phyloP scores from a whole-genome alignment of 2,888 invertebrate species.

The Taenaris catops region DNA sequence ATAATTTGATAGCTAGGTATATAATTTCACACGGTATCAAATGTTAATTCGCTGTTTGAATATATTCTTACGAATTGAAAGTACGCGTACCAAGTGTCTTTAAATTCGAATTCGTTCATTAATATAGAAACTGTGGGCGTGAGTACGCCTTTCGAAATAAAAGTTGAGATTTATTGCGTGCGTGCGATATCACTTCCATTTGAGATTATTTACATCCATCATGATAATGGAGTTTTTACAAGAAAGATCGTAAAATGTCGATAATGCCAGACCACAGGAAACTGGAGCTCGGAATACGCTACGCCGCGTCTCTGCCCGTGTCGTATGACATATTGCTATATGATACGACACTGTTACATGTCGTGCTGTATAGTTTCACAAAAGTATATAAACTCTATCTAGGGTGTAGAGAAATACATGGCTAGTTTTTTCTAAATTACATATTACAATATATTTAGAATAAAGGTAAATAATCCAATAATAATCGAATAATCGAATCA shows the following conservation, averaged over 20 bases:
- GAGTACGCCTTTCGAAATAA: slow-evolving; percentile 43
- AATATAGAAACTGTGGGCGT: background rate
- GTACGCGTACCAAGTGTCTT: no score
- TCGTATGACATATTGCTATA: slow-evolving; percentile 60
- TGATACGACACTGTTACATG: slow-evolving; percentile 56
- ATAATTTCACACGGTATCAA: no score
- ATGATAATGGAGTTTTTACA: slow-evolving; percentile 14
- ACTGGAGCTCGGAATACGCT: slow-evolving; percentile 36
- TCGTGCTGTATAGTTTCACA: slow-evolving; percentile 34
- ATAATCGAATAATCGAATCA: no score
- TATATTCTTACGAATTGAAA: no score
- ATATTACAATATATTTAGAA: no score
- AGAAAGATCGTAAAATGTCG: slow-evolving; percentile 38
- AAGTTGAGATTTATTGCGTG: slow-evolving; percentile 24
- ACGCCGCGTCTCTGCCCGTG: slow-evolving; percentile 28
- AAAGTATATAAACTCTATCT: slow-evolving; percentile 45
- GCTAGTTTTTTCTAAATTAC: no score
- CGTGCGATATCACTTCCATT: slow-evolving; percentile 13
- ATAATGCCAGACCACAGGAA: slow-evolving; percentile 52
- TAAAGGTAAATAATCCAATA: no score
- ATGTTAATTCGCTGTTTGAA: no score
- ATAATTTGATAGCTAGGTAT: no score
- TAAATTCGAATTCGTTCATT: no score
- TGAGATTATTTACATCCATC: slow-evolving; percentile 7
- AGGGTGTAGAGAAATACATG: slow-evolving; percentile 50